These are phyloP conservation scores for Pantala flavescens DNA, from an alignment of 1,140 invertebrate species.

Conservation along the genomic window DNA sequence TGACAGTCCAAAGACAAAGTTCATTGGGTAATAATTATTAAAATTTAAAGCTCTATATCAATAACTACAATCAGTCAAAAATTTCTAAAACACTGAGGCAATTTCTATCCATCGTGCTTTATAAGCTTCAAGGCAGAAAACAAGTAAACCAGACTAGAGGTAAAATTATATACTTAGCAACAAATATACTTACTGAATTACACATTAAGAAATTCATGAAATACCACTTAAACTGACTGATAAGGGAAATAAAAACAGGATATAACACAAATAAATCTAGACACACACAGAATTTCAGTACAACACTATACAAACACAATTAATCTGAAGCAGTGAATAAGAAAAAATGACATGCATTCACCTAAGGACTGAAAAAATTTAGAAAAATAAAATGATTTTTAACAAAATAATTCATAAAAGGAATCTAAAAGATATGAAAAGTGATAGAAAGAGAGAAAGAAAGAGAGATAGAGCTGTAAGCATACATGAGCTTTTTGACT, in stretches of 20 bases:
- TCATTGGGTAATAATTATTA: too few relatives aligned
- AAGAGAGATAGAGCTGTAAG: conserved; percentile 35
- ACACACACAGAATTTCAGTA: not conserved
- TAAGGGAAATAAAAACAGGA: not conserved
- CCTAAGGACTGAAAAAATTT: not conserved
- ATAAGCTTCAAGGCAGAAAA: too few relatives aligned
- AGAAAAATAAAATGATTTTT: not conserved
- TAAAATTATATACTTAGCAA: too few relatives aligned
- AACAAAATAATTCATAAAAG: not conserved
- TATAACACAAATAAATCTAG: not conserved
- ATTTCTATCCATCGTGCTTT: not conserved
- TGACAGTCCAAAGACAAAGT: too few relatives aligned
- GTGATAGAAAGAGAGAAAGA: not conserved
- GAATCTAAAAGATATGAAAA: conserved; percentile 11
- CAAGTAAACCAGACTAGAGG: too few relatives aligned
- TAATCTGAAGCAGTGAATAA: not conserved
- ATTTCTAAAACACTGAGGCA: not conserved
- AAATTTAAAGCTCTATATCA: too few relatives aligned
- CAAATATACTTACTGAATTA: too few relatives aligned
- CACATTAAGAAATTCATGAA: too few relatives aligned
- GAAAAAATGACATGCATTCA: not conserved
- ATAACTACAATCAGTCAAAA: too few relatives aligned
- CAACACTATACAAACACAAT: not conserved
- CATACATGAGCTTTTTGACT: conserved; percentile 99
- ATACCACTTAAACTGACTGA: too few relatives aligned